A percentile compares a stretch with the other conserved stretches of the same genome.
Evolutionary conservation across 2,113 vertebrate species (phyloP).

Genomic region (Acrocephalus kingi): DNA sequence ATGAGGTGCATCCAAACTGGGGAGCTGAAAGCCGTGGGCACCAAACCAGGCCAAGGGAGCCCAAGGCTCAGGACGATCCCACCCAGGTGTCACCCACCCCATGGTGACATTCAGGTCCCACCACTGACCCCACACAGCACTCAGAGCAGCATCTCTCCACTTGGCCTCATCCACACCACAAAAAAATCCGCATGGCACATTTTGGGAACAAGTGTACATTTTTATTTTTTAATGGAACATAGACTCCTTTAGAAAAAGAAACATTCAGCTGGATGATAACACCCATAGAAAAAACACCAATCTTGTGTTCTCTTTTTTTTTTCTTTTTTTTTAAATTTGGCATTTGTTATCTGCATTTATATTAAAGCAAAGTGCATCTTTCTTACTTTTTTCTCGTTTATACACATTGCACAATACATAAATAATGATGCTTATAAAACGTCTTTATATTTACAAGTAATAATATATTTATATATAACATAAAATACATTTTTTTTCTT

Average conservation of each 20-base stretch:
- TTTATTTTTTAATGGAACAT: slow-evolving; percentile 80
- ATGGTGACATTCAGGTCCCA: neutral
- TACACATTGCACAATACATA: slow-evolving; percentile 99
- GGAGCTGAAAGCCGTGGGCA: accelerated
- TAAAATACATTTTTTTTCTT: slow-evolving; percentile 94
- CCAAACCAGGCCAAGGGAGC: accelerated
- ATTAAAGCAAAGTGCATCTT: slow-evolving; percentile 99
- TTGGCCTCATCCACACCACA: neutral
- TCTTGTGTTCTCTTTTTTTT: slow-evolving; percentile 72
- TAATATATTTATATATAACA: slow-evolving; percentile 99
- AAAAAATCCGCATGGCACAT: slow-evolving; percentile 41
- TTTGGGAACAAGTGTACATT: slow-evolving; percentile 66
- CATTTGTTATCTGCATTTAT: slow-evolving; percentile 99
- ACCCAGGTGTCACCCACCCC: neutral
- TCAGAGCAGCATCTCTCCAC: neutral
- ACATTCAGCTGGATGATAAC: slow-evolving; percentile 76
- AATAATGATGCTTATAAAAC: slow-evolving; percentile 99
- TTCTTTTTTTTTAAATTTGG: slow-evolving; percentile 84
- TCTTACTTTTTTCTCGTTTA: slow-evolving; percentile 93
- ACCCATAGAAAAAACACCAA: slow-evolving; percentile 73
- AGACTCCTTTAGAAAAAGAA: slow-evolving; percentile 79
- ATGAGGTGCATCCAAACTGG: accelerated
- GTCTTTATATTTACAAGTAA: slow-evolving; percentile 99
- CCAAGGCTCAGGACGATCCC: neutral
- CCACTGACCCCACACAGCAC: accelerated